These are phyloP conservation scores for Colinus virginianus DNA, from an alignment of 2,113 vertebrate species.

Conservation along the genomic window DNA sequence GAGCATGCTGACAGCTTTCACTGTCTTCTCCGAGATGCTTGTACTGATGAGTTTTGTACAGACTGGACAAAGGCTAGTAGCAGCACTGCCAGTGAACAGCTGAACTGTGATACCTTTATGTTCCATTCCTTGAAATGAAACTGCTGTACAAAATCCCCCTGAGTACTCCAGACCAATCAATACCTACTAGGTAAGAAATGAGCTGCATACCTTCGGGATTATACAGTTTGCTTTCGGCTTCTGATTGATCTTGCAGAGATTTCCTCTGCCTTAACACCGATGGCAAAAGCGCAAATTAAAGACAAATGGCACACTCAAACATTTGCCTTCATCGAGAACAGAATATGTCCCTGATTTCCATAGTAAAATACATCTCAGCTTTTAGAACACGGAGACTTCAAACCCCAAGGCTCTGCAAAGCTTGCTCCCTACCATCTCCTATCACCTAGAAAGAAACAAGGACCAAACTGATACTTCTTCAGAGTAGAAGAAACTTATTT, in stretches of 20 bases:
- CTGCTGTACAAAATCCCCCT: background rate
- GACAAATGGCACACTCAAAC: background rate
- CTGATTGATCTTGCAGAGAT: background rate
- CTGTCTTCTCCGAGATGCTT: background rate
- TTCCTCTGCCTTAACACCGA: background rate
- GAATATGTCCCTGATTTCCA: background rate
- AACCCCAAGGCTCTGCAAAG: background rate
- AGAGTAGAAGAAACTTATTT: background rate
- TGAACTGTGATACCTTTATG: fast-evolving
- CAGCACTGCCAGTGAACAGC: background rate
- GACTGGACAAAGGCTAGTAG: background rate
- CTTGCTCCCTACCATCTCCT: background rate
- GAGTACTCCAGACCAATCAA: background rate
- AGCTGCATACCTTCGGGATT: background rate
- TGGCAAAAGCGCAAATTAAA: background rate
- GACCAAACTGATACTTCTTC: background rate
- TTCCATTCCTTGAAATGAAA: background rate
- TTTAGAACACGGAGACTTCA: background rate
- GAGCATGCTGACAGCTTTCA: background rate
- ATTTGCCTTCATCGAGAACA: background rate
- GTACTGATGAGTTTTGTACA: background rate
- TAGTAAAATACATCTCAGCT: background rate
- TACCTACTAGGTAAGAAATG: background rate
- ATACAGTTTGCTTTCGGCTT: background rate
- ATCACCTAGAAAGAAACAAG: background rate